phyloP scores from a whole-genome alignment of 2,888 invertebrate species.

The Sphaerophoria taeniata region DNA sequence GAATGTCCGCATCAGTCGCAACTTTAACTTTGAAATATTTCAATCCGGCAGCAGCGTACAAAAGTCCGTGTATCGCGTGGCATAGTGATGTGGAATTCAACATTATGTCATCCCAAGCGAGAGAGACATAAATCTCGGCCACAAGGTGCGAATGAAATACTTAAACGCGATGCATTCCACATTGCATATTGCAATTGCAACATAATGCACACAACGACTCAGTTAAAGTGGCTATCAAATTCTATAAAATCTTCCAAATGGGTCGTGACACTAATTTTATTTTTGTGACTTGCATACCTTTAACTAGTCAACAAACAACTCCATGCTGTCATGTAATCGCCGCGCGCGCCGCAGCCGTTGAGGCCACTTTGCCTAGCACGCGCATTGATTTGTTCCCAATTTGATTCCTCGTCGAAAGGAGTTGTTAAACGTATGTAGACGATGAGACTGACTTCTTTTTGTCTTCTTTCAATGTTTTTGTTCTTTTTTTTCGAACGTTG shows the following conservation, averaged over 20 bases:
- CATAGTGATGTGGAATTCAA: slow-evolving; percentile 28
- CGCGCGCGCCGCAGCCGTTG: slow-evolving; percentile 10
- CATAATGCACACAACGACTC: not conserved
- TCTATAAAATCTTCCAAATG: slow-evolving; percentile 57
- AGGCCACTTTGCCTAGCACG: slow-evolving; percentile 40
- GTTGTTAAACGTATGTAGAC: no score
- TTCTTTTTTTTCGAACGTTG: slow-evolving; percentile 25
- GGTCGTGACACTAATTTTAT: slow-evolving; percentile 54
- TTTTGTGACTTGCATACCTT: slow-evolving; percentile 29
- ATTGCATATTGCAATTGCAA: slow-evolving; percentile 20
- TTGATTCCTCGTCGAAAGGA: slow-evolving; percentile 21
- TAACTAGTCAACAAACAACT: slow-evolving; percentile 6
- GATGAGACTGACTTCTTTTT: not conserved
- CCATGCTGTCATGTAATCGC: not conserved
- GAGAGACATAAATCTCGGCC: slow-evolving; percentile 52
- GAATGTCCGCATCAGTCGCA: slow-evolving; percentile 17
- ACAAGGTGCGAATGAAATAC: slow-evolving; percentile 52
- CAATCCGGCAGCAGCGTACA: slow-evolving; percentile 53
- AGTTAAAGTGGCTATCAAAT: slow-evolving; percentile 47
- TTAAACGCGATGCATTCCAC: slow-evolving; percentile 43
- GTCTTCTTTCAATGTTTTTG: slow-evolving; percentile 15
- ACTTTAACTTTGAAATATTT: slow-evolving; percentile 57
- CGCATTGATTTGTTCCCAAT: slow-evolving; percentile 57
- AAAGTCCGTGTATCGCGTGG: slow-evolving; percentile 6
- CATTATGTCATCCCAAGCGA: slow-evolving; percentile 56